phyloP scores from a whole-genome alignment of 1,140 invertebrate genomes.

The Sarcophaga bullata region DNA sequence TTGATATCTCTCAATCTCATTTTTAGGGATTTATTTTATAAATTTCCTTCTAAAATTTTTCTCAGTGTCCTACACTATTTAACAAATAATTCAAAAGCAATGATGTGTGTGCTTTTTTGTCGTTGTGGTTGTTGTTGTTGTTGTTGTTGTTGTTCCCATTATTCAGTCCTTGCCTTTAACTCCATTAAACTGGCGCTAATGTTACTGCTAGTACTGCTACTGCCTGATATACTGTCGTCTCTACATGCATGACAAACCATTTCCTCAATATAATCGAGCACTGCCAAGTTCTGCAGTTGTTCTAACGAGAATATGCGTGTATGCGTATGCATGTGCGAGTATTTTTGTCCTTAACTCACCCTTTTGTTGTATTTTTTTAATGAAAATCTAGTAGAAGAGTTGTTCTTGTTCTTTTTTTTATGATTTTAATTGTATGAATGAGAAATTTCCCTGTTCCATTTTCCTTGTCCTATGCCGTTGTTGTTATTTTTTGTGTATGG shows the following conservation, averaged over 20 bases:
- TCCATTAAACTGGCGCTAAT: no score
- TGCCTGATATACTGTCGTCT: no score
- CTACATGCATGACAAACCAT: no score
- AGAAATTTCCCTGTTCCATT: conserved; percentile 12
- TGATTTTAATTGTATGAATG: not conserved
- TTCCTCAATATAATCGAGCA: not conserved
- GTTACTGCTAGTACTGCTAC: no score
- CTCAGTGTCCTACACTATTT: no score
- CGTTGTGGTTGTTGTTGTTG: no score
- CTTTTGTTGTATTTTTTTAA: not conserved
- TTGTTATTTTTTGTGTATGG: not conserved
- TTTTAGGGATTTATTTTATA: no score
- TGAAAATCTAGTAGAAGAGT: not conserved
- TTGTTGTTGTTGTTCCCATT: no score
- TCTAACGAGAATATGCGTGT: not conserved
- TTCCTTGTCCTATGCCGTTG: not conserved
- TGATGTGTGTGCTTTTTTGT: conserved; percentile 23
- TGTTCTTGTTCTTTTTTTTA: not conserved
- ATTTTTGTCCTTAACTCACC: not conserved
- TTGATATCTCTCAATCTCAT: no score
- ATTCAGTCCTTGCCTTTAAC: no score
- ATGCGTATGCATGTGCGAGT: not conserved
- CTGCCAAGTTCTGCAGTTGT: not conserved
- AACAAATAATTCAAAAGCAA: not conserved
- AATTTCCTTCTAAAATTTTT: no score